Percentiles rank a stretch among this genome's conserved stretches.
Conservation (phyloP, 2,888 invertebrate species). For the Drosophila longiperda region DNA sequence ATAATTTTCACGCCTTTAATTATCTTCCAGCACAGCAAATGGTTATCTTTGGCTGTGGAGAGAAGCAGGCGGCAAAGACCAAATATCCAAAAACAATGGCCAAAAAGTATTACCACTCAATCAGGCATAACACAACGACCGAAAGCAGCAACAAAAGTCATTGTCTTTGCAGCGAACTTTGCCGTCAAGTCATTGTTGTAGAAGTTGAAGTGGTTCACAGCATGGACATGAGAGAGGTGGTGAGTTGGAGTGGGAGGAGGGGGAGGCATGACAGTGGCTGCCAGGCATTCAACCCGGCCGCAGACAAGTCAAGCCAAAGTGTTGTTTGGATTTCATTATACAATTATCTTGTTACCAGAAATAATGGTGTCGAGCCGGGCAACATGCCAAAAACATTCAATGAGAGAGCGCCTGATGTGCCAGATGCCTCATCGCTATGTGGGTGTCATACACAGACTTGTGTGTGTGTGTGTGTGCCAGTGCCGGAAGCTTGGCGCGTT, state of each 20-base stretch:
- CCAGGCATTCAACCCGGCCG: slow-evolving; percentile 20
- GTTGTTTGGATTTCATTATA: slow-evolving; percentile 82
- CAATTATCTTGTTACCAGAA: slow-evolving; percentile 83
- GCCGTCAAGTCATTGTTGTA: slow-evolving; percentile 76
- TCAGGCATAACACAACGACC: slow-evolving; percentile 46
- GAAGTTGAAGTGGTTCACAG: slow-evolving; percentile 34
- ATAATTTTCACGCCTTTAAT: slow-evolving; percentile 1
- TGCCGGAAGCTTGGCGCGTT: slow-evolving; percentile 69
- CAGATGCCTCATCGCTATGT: slow-evolving; percentile 36
- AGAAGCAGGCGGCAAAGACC: slow-evolving; percentile 4
- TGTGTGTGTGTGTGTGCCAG: slow-evolving; percentile 18
- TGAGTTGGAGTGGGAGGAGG: background rate
- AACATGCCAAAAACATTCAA: slow-evolving; percentile 82
- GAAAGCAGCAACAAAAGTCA: slow-evolving; percentile 40
- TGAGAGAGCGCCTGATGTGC: slow-evolving; percentile 51
- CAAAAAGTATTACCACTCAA: slow-evolving; percentile 70
- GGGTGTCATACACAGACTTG: slow-evolving; percentile 38
- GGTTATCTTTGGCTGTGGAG: slow-evolving; percentile 1
- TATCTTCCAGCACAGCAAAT: background rate
- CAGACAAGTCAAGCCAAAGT: slow-evolving; percentile 66
- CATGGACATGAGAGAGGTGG: slow-evolving; percentile 12
- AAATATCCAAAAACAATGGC: slow-evolving; percentile 12
- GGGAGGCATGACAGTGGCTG: slow-evolving; percentile 17
- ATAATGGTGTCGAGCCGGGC: slow-evolving; percentile 80
- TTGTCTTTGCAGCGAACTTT: slow-evolving; percentile 69